phyloP scores from a whole-genome alignment of 2,888 invertebrate species.

The Schrankia costaestrigalis region DNA sequence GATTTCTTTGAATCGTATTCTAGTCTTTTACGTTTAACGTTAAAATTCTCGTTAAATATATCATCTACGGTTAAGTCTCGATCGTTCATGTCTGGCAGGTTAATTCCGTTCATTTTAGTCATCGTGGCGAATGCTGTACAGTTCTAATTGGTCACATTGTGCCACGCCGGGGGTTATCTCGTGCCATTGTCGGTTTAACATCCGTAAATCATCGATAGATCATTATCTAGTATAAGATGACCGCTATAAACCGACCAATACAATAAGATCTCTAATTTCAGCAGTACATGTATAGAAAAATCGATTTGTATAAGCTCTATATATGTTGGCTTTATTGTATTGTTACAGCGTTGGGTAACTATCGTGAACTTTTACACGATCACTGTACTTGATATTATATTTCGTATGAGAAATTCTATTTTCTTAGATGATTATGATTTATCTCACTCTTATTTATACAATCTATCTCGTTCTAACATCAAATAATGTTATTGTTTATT shows the following conservation, averaged over 20 bases:
- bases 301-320: constrained; percentile 49
- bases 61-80: constrained; percentile 57
- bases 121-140: constrained; percentile 46
- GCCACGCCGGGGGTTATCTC: constrained; percentile 57
- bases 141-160: constrained; percentile 76
- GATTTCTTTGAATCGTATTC: constrained; percentile 36
- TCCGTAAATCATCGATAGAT: constrained; percentile 77
- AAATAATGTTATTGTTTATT: constrained; percentile 76
- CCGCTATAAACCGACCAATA: constrained; percentile 55
- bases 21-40: constrained; percentile 52
- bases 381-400: constrained; percentile 72
- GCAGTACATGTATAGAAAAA: constrained; percentile 38
- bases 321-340: constrained; percentile 52
- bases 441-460: constrained; percentile 41
- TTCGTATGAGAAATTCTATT: constrained; percentile 80
- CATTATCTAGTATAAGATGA: constrained; percentile 69
- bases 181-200: constrained; percentile 72
- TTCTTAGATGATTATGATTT: constrained; percentile 62
- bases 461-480: constrained; percentile 50
- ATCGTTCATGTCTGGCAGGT: constrained; percentile 57
- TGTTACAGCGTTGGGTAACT: constrained; percentile 71
- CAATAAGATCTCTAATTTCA: constrained; percentile 44
- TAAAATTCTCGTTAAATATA: constrained; percentile 59
- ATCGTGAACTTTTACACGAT: constrained; percentile 80
- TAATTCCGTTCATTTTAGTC: constrained; percentile 68